A percentile compares a stretch with the other conserved stretches of the same genome.
Evolutionary conservation across 2,888 invertebrate genomes (phyloP).

Genomic region (Hydriomena furcata): DNA sequence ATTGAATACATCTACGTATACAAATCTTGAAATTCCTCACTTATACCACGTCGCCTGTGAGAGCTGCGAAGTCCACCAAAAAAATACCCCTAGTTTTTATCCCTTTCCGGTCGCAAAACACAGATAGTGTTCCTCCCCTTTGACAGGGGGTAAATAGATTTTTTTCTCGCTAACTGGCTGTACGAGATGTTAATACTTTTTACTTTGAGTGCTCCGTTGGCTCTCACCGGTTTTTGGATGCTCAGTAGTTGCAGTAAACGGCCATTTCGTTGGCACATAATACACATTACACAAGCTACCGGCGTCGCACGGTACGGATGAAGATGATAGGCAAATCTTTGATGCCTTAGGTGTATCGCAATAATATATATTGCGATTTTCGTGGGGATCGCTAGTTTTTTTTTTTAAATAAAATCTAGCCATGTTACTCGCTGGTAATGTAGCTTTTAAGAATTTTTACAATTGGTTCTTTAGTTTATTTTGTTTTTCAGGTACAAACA

Average conservation of each 20-base stretch:
- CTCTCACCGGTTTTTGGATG: neutral
- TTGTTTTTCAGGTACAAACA: too few relatives aligned
- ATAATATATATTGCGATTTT: too few relatives aligned
- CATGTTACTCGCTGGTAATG: too few relatives aligned
- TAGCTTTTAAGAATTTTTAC: too few relatives aligned
- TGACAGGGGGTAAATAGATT: constrained; percentile 41
- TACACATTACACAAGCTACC: too few relatives aligned
- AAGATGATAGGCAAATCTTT: too few relatives aligned
- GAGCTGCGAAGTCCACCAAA: neutral
- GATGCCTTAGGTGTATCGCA: too few relatives aligned
- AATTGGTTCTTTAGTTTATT: too few relatives aligned
- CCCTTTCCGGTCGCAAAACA: neutral
- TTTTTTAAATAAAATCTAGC: too few relatives aligned
- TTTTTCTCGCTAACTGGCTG: constrained; percentile 32
- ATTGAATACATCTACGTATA: too few relatives aligned
- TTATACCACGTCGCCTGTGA: neutral
- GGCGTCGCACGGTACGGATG: too few relatives aligned
- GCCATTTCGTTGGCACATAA: neutral
- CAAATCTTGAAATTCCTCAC: neutral
- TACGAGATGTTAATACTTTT: constrained; percentile 33
- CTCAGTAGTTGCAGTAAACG: neutral
- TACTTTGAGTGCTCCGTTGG: constrained; percentile 11
- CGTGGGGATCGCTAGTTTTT: too few relatives aligned
- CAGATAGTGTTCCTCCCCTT: constrained; percentile 38
- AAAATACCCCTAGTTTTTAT: neutral